Evolutionary conservation across 2,113 vertebrate species (phyloP).

Genomic region (Cathartes aura): DNA sequence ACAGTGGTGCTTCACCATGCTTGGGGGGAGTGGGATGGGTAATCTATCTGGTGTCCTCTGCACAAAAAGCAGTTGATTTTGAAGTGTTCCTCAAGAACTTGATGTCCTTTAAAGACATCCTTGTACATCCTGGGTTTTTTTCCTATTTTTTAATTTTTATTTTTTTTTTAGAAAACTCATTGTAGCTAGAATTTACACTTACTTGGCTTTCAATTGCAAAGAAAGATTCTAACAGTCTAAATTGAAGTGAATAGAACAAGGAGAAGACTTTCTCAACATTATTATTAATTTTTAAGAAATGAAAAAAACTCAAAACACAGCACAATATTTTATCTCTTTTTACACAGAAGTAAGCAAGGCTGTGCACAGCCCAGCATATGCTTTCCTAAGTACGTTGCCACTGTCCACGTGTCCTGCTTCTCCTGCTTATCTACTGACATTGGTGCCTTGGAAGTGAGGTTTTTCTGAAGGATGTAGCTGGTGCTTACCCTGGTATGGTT

Average conservation of each 20-base stretch:
- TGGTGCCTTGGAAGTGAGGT: neutral
- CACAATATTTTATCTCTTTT: neutral
- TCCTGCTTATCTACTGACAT: neutral
- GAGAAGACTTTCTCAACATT: neutral
- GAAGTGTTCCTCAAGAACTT: neutral
- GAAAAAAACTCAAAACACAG: neutral
- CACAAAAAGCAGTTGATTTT: neutral
- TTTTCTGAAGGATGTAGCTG: neutral
- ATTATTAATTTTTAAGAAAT: rapidly evolving
- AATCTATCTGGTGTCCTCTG: neutral
- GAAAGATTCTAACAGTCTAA: neutral
- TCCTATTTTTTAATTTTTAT: neutral
- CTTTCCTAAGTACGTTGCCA: neutral
- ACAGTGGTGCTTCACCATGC: neutral
- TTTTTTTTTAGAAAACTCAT: neutral
- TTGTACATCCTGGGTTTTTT: neutral
- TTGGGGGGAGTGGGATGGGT: neutral
- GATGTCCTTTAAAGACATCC: neutral
- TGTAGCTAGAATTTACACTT: neutral
- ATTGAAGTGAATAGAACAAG: neutral
- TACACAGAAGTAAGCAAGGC: neutral
- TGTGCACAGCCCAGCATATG: neutral
- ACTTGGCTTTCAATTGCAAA: neutral
- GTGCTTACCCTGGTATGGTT: neutral
- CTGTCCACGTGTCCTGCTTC: neutral